These are phyloP conservation scores for Murina feae DNA, from an alignment of 2,113 vertebrate species.

Conservation along the genomic window DNA sequence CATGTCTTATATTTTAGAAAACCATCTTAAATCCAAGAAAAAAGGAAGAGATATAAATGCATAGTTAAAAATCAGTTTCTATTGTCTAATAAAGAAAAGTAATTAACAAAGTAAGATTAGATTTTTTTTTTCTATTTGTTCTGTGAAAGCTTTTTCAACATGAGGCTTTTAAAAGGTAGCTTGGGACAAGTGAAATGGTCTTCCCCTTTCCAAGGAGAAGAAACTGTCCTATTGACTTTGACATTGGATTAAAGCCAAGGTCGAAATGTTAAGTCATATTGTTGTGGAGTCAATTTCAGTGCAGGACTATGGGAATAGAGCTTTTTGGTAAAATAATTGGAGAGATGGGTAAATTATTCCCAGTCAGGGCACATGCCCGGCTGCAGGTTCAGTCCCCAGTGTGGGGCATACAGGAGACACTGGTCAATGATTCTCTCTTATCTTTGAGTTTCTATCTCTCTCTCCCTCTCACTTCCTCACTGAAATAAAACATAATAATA, in stretches of 20 bases:
- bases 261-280: background rate
- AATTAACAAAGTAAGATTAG: background rate
- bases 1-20: background rate
- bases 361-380: too few relatives aligned
- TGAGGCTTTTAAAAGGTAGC: background rate
- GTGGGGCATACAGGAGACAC: too few relatives aligned
- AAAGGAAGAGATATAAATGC: background rate
- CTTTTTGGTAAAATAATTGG: background rate
- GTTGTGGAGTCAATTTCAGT: background rate
- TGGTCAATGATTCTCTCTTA: too few relatives aligned
- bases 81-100: background rate
- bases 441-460: too few relatives aligned
- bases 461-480: too few relatives aligned
- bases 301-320: background rate
- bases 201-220: background rate
- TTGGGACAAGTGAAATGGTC: background rate
- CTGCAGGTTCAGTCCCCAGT: too few relatives aligned
- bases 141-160: background rate
- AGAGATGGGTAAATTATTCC: background rate
- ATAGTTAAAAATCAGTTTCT: slow-evolving; percentile 14
- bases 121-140: background rate
- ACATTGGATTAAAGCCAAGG: background rate
- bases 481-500: background rate
- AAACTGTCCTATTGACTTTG: background rate
- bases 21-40: background rate